Base-by-base conservation (phyloP, 1,140 invertebrate genomes). In the Halictus rubicundus region DNA sequence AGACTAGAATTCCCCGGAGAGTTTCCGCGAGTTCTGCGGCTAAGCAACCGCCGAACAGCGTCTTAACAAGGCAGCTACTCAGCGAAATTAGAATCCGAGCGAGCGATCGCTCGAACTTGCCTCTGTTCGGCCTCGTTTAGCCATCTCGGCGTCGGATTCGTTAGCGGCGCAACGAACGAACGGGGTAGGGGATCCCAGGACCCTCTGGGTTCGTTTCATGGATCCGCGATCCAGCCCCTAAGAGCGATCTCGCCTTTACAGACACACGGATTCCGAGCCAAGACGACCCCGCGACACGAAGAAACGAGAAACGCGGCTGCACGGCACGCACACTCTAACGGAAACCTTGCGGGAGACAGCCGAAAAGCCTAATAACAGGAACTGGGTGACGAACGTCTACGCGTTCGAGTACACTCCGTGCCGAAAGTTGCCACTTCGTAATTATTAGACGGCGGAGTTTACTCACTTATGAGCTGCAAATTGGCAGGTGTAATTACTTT, bases 71-170 rank as follows among this genome's bases (percentile, higher is more conserved):
- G 63, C 27, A 82, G 81, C 76, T 81, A 79, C 83, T 86, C 84
- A 49, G 74, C 74, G 60, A 74, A 86, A 86, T 86, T 86, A 85
- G 83, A 85, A 79, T 82, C 57, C 49, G 49, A 52, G 49, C 65
- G 59, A 81, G 74, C 78, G 82, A 85, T 85, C 83, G 82, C 69
- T 59, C 71, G 52, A 69, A 85, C 49, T 76, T 61, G 69, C 32
- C 63, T 27, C 16, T n/a, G 27, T 64, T 68, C 42, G 37, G 49
- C 68, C 42, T 68, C 23, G 32, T 32, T 64, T 68, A 64, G 39
- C 19, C 42, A 42, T 5, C 19, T 32, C 21, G 21, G 10, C 23
- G 32, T 25, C 14, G 7, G 46, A 72, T 78, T 78, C 76, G 76
- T 78, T 78, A 72, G n/a, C 46, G 1, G 0, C 59, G 70, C 21